Base-by-base conservation (phyloP, 92 coral and sea anemone species). In the Anthopleura xanthogrammica region DNA sequence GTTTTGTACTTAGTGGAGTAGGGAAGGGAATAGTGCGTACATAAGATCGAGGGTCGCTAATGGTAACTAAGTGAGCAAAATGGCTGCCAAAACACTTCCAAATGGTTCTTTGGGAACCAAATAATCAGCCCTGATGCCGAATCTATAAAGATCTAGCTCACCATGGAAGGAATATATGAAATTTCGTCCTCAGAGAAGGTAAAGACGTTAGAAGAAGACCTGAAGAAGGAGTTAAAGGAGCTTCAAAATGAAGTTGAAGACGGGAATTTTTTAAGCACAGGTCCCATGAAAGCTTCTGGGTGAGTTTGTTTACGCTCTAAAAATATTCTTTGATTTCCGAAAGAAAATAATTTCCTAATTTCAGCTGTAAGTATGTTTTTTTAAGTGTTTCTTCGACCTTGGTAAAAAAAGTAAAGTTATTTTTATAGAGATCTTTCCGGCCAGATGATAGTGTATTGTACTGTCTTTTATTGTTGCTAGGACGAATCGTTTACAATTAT, bases 191-290 rank as follows among this genome's bases (percentile, higher is more conserved):
- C 97, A 1, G 99, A 96, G 58, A 94, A 95, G 60, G 99, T 96
- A 22, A 91, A 90, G 83, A 66, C 98, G 39, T 55, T 93, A 22
- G 99, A 96, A 74, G 98, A 96, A 71, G 99, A 96, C 79, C 89
- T 96, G 17, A 91, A 86, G 11, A 94, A 96, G 75, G 99, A 96
- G 76, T 81, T 96, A 72, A 94, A 94, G 79, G 98, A 96, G 65
- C 87, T 96, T 12, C 99, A 96, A 83, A 92, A 90, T 83, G 99
- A 95, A 83, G 92, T 96, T 74, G 99, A 96, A 83, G 99, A 96
- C 58, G 94, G 98, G 80, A 95, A 91, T 76, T 92, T 92, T 80
- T 75, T 96, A 81, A 89, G 88, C 74, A 85, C 91, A 20, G 90
- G 88, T 42, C 77, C 84, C 5, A 82, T 81, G 78, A 96, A 92